Evolutionary conservation across 2,113 vertebrate species (phyloP), one percentile per base, ranked within the genome.

Genomic region (Atractosteus spatula): DNA sequence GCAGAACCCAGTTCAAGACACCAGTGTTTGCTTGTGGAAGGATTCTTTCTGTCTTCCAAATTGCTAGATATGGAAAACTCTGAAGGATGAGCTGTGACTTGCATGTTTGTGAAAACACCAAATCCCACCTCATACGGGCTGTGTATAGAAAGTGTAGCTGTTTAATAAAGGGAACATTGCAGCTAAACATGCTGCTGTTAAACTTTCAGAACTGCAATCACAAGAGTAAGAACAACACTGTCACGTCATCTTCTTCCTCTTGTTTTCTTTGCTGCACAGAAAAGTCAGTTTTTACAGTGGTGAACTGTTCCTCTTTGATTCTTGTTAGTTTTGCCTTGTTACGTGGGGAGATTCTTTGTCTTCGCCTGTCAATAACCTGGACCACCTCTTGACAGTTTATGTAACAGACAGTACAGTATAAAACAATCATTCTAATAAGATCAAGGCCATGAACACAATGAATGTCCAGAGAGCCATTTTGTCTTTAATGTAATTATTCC

Each of bases 401-500:
- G 62, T 42, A 73, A 17, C 68, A 62, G 54, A 68, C 45, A 66
- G 42, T 45, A 59, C 14, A 45, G 68, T 29, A 11, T 42, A 41
- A 73, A 73, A 67, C 71, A 55, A 66, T 66, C 42, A 47, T 2
- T n/a, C 8, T 67, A 67, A 67, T 73, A n/a, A 8, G 64, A 73
- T 73, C 65, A 17, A 12, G 41, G 64, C 45, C 55, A 66, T 68
- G 44, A 66, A 17, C 12, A 56, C 59, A 62, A 69, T 67, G 11
- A 69, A 64, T 76, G 61, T 71, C 14, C 64, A 14, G 14, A 5
- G 43, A 47, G 45, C 41, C 42, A 41, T 72, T 55, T 47, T 65
- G 41, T 57, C 45, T 62, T 72, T 69, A 72, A 72, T 72, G 59
- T 29, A 41, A 68, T 76, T 72, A 65, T 45, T 66, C 54, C 71